These are phyloP conservation scores for Zhuqinia jingwanae DNA, from an alignment of 2,888 invertebrate genomes.

Conservation along the genomic window DNA sequence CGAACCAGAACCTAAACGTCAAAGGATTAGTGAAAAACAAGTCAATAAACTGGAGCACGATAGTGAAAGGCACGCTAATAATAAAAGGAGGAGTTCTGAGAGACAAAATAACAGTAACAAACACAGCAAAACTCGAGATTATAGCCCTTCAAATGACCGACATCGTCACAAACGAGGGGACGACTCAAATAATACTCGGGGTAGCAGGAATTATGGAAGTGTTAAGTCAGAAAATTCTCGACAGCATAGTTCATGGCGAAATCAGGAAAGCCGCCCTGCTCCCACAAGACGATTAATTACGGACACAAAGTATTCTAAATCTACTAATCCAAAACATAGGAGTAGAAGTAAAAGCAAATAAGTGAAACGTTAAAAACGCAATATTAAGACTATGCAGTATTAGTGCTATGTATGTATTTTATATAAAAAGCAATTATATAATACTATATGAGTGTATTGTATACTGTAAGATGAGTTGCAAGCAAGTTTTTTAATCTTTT, in stretches of 20 bases:
- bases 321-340: not conserved
- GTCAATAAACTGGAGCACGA: not conserved
- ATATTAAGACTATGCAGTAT: too few relatives aligned
- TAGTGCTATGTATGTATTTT: too few relatives aligned
- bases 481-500: not conserved
- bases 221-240: not conserved
- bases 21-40: not conserved
- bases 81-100: not conserved
- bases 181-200: not conserved
- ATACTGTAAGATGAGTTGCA: too few relatives aligned
- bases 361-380: not conserved
- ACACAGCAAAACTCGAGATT: not conserved
- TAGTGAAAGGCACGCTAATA: not conserved
- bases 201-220: not conserved
- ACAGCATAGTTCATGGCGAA: not conserved
- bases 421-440: too few relatives aligned
- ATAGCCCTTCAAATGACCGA: constrained; percentile 27
- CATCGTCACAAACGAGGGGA: not conserved
- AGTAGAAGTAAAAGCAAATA: constrained; percentile 54
- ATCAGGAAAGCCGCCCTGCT: not conserved
- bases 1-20: not conserved
- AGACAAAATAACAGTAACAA: not conserved
- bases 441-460: too few relatives aligned
- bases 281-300: not conserved
- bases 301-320: not conserved